These are phyloP conservation scores for Drosophila ironensis DNA, from an alignment of 1,140 invertebrate species.

Conservation along the genomic window DNA sequence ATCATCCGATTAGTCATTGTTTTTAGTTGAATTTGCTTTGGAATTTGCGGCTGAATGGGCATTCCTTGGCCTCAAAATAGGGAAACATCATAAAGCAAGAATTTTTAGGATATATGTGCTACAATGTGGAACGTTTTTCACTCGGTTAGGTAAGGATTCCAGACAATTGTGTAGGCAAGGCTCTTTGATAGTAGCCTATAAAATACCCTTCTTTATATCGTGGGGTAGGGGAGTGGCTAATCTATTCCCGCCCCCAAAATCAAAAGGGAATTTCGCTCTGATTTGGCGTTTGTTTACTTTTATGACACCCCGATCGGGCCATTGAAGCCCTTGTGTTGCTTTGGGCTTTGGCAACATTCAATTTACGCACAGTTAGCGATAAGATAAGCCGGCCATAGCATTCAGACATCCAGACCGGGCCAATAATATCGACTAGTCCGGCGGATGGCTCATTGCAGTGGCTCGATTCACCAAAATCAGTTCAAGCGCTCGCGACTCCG, in stretches of 20 bases:
- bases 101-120: no score
- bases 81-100: no score
- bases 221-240: slow-evolving; percentile 12
- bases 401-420: neutral
- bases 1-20: no score
- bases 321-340: slow-evolving; percentile 5
- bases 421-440: slow-evolving; percentile 35
- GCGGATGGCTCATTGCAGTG: slow-evolving; percentile 38
- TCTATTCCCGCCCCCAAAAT: slow-evolving; percentile 7
- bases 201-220: no score
- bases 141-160: no score
- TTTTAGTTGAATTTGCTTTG: no score
- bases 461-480: slow-evolving; percentile 31
- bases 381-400: slow-evolving; percentile 46
- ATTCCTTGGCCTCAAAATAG: no score
- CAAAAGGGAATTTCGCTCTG: slow-evolving; percentile 32
- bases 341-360: slow-evolving; percentile 62
- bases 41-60: no score
- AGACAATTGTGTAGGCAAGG: no score
- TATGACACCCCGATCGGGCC: slow-evolving; percentile 31
- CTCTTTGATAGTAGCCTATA: no score
- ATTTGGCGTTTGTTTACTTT: slow-evolving; percentile 42
- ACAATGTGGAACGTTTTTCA: no score
- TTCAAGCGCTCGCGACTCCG: no score
- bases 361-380: slow-evolving; percentile 59